Evolutionary conservation across 1,140 invertebrate genomes (phyloP), one percentile per base, ranked within the genome.

Genomic region (Parapsyche elsis): DNA sequence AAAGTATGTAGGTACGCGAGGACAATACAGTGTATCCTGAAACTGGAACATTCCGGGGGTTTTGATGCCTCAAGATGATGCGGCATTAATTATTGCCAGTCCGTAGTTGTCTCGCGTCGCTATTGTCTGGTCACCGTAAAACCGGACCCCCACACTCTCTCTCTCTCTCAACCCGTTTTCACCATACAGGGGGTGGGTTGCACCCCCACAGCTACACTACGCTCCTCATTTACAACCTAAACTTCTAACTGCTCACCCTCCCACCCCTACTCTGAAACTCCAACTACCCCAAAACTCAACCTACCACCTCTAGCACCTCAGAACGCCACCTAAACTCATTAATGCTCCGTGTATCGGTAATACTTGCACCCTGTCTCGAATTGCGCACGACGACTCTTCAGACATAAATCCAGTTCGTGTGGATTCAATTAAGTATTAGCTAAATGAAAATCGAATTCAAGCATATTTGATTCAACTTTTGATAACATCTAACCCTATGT

Each of bases 101-200:
- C 21, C 61, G 61, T 21, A 73, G 1, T 71, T 24, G 73, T 75
- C 73, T 57, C 73, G 70, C 45, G 19, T 75, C 53, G 73, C 70
- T 71, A 71, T 71, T 75, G 73, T 75, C 73, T 46, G 73, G 73
- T 57, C 73, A 57, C 73, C 73, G 46, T 75, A 75, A 75, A 75
- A 75, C 73, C 12, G 46, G 46, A 75, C 49, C 71, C n/a, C n/a
- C 64, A 24, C 73, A 75, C 46, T 46, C 73, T 26, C 45, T 21
- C 38, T 38, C 12, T 4, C 19, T 23, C 67, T 53, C 49, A 12
- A 2, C 10, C 10, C 49, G 12, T 53, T 53, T 10, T 12, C 49
- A 53, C 16, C 10, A 2, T 1, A 2, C 12, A 53, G 10, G 49
- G 49, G 49, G 49, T 53, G 30, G 38, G 30, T 38, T 45, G n/a